phyloP scores from a whole-genome alignment of 2,888 invertebrate species.

The Priapulus caudatus region DNA sequence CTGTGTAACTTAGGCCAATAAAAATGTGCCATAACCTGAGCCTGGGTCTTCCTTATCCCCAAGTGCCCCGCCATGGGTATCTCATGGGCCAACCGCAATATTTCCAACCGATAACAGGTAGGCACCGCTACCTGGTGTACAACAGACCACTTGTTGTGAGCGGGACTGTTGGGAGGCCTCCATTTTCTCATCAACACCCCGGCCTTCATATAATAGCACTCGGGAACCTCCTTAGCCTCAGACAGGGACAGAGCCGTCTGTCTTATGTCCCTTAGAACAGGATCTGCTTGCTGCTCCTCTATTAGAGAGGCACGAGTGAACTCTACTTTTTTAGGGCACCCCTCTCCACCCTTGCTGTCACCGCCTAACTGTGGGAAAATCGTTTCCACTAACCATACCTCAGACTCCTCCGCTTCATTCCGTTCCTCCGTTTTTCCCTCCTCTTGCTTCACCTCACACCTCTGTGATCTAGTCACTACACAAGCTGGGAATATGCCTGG shows the following conservation, averaged over 20 bases:
- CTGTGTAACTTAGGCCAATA: slow-evolving; percentile 15
- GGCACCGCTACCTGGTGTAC: slow-evolving; percentile 9
- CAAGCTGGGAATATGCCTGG: neutral
- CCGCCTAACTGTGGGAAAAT: too few relatives aligned
- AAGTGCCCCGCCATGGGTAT: slow-evolving; percentile 15
- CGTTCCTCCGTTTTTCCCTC: too few relatives aligned
- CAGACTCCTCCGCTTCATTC: too few relatives aligned
- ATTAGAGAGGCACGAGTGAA: too few relatives aligned
- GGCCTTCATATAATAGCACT: neutral
- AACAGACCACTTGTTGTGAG: slow-evolving; percentile 9
- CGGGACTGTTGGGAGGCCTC: slow-evolving; percentile 11
- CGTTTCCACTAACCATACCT: too few relatives aligned
- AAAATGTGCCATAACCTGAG: slow-evolving; percentile 13
- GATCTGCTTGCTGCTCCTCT: neutral
- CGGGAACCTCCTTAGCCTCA: neutral
- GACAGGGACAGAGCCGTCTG: neutral
- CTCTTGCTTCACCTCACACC: too few relatives aligned
- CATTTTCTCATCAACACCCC: slow-evolving; percentile 19
- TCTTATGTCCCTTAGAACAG: neutral
- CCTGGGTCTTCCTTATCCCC: slow-evolving; percentile 16
- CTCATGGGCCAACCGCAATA: slow-evolving; percentile 16
- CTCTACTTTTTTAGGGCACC: too few relatives aligned
- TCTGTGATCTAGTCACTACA: neutral
- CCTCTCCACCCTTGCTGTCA: too few relatives aligned
- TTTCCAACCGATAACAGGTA: slow-evolving; percentile 7